Conservation (phyloP, 2,888 invertebrate species). For the Drosophila kanekoi region DNA sequence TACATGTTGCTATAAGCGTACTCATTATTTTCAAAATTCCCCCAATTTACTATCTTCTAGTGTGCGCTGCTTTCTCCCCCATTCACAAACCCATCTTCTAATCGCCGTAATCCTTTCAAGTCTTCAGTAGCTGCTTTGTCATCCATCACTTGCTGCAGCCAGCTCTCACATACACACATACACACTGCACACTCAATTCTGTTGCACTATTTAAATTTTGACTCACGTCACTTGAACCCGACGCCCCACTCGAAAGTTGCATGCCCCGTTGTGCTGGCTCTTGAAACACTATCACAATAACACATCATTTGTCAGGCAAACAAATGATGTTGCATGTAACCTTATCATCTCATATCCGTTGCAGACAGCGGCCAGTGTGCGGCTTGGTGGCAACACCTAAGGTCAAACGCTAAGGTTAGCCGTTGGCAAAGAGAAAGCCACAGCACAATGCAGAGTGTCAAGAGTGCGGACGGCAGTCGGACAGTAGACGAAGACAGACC, state of each 20-base stretch:
- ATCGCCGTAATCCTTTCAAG: constrained; percentile 50
- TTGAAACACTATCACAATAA: constrained; percentile 73
- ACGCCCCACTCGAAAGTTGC: constrained; percentile 61
- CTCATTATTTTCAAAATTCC: not conserved
- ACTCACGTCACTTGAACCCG: constrained; percentile 63
- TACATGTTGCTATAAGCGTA: not conserved
- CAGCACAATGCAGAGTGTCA: constrained; percentile 35
- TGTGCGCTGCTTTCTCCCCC: not conserved
- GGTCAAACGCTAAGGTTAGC: constrained; percentile 73
- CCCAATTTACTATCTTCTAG: not conserved
- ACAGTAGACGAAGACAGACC: constrained; percentile 42
- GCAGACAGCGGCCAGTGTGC: constrained; percentile 56
- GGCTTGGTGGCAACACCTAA: constrained; percentile 36
- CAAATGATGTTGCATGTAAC: constrained; percentile 80
- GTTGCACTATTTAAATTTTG: constrained; percentile 71
- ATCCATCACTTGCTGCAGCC: constrained; percentile 44
- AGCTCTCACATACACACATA: constrained; percentile 5
- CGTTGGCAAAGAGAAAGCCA: constrained; percentile 46
- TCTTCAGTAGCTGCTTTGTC: constrained; percentile 28
- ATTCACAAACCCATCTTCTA: constrained; percentile 6
- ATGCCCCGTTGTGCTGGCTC: constrained; percentile 39
- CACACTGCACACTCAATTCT: constrained; percentile 22
- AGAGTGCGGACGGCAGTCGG: constrained; percentile 20
- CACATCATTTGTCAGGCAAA: constrained; percentile 79
- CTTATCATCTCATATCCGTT: constrained; percentile 78